Percentiles rank a stretch among this genome's conserved stretches.
These are phyloP conservation scores for Pogonomyrmex barbatus DNA, from an alignment of 1,140 invertebrate genomes.

Conservation along the genomic window DNA sequence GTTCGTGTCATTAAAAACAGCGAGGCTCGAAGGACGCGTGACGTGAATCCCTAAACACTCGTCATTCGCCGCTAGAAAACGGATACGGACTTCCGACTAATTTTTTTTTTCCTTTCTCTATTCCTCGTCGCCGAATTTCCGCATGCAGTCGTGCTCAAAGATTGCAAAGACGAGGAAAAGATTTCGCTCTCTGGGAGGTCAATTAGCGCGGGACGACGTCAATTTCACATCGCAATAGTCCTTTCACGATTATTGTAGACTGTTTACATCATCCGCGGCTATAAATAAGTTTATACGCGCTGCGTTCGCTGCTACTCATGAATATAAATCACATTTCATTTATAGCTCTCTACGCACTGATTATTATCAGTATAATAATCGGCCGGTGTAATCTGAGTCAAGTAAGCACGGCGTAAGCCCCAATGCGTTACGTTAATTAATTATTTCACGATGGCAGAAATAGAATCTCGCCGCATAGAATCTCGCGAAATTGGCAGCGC, in stretches of 20 bases:
- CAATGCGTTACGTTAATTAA: conserved; percentile 23
- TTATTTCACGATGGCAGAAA: neutral
- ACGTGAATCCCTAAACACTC: conserved; percentile 27
- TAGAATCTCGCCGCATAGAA: neutral
- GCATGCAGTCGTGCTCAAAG: conserved; percentile 10
- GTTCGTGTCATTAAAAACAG: conserved; percentile 17
- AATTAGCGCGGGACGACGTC: neutral
- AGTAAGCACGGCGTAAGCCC: neutral
- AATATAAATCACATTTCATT: conserved; percentile 32
- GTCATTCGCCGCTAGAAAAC: neutral
- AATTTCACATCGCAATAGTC: neutral
- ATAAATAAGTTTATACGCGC: conserved; percentile 13
- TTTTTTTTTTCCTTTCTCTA: conserved; percentile 1
- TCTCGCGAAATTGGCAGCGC: neutral
- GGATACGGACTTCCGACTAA: conserved; percentile 59
- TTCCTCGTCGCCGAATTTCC: conserved; percentile 50
- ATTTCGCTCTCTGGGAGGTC: neutral
- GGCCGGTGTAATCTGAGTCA: neutral
- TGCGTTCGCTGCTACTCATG: neutral
- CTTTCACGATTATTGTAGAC: neutral
- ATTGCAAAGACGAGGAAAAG: neutral
- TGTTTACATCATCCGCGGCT: neutral
- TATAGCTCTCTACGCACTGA: neutral
- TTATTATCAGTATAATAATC: conserved; percentile 1
- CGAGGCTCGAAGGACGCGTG: neutral